Conservation (phyloP, 2,113 vertebrate genomes). For the Periophthalmus modestus region DNA sequence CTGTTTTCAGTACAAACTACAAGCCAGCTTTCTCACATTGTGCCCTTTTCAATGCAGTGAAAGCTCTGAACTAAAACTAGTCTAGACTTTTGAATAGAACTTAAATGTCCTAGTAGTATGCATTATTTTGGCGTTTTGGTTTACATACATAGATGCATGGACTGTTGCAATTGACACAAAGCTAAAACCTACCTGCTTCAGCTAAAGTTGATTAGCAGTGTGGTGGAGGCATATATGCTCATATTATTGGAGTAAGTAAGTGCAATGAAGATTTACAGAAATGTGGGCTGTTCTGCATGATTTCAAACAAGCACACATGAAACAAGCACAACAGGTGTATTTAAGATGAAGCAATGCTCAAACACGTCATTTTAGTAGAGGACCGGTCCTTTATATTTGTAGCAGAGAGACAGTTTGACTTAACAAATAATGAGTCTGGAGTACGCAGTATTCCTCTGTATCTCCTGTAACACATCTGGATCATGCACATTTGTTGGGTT, state of each 20-base stretch:
- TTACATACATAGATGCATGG: background rate
- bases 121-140: background rate
- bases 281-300: background rate
- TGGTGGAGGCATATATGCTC: background rate
- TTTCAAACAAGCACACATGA: background rate
- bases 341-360: background rate
- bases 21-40: conserved; percentile 34
- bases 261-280: background rate
- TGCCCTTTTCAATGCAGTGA: conserved; percentile 17
- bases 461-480: background rate
- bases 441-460: background rate
- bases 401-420: too few relatives aligned
- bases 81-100: background rate
- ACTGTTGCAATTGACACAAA: background rate
- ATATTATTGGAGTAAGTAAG: background rate
- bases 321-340: background rate
- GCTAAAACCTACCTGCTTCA: background rate
- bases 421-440: background rate
- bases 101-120: background rate
- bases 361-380: background rate
- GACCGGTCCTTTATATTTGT: background rate
- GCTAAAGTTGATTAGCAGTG: background rate
- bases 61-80: background rate
- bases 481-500: background rate
- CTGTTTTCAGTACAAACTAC: conserved; percentile 48